Evolutionary conservation across 2,797 vertebrate genomes (phyloP).

Genomic region (Antennarius maculatus): DNA sequence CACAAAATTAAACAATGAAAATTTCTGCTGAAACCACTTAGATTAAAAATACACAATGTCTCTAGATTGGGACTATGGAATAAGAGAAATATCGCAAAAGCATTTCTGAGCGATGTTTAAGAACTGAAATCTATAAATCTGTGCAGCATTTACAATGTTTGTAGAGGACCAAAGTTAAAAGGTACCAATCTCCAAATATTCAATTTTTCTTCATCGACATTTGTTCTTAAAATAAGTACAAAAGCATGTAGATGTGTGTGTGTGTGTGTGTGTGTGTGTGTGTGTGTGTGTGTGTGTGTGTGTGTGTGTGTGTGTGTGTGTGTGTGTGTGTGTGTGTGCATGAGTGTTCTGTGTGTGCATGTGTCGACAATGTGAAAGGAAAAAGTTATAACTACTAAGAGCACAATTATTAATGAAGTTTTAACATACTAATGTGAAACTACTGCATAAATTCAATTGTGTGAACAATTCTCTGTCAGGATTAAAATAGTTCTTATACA

Average conservation of each 20-base stretch:
- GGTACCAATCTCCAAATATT: slow-evolving; percentile 2
- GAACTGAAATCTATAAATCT: background rate
- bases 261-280: background rate
- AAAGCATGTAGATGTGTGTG: too few relatives aligned
- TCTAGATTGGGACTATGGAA: too few relatives aligned
- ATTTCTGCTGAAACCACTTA: too few relatives aligned
- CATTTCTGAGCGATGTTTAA: too few relatives aligned
- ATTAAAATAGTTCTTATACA: too few relatives aligned
- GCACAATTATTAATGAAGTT: slow-evolving; percentile 7
- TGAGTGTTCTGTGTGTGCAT: background rate
- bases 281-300: slow-evolving; percentile 16
- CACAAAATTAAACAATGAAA: too few relatives aligned
- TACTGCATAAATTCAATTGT: background rate
- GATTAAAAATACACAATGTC: too few relatives aligned
- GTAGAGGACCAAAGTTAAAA: background rate
- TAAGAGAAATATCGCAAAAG: too few relatives aligned
- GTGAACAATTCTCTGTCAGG: background rate
- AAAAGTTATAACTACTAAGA: slow-evolving; percentile 61
- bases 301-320: slow-evolving; percentile 14
- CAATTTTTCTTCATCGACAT: background rate
- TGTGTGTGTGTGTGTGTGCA: too few relatives aligned
- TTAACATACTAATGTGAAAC: background rate
- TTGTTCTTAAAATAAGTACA: too few relatives aligned
- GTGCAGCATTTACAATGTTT: background rate
- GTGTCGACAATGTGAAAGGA: slow-evolving; percentile 49